Evolutionary conservation across 2,888 invertebrate species (phyloP).

Genomic region (Boloria euphrosyne): DNA sequence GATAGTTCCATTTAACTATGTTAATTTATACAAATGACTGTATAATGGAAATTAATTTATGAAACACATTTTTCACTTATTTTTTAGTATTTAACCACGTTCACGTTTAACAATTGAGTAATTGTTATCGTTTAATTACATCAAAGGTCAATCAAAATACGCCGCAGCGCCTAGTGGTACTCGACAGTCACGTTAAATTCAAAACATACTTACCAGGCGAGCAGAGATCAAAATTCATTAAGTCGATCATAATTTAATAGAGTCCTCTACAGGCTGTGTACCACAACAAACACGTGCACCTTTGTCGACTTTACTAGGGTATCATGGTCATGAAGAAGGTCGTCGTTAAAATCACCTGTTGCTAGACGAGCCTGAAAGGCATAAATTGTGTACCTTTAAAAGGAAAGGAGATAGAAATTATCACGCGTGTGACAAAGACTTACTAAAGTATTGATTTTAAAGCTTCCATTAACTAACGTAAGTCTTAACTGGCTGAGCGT

Average conservation of each 20-base stretch:
- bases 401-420: background rate
- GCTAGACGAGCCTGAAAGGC: background rate
- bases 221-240: background rate
- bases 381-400: background rate
- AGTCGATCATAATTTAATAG: background rate
- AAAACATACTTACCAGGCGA: background rate
- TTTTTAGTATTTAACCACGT: no score
- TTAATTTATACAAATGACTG: no score
- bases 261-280: background rate
- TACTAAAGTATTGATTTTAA: background rate
- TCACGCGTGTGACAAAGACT: background rate
- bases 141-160: no score
- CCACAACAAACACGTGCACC: slow-evolving; percentile 6
- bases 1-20: no score
- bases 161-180: no score
- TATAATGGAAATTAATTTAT: no score
- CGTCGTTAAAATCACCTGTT: slow-evolving; percentile 1
- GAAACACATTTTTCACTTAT: no score
- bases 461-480: no score
- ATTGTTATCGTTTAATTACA: no score
- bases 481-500: no score
- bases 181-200: background rate
- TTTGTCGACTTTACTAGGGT: background rate
- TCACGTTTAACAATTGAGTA: no score
- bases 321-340: background rate